Base-by-base conservation (phyloP, 2,888 invertebrate species). In the Catotricha subobsoleta region DNA sequence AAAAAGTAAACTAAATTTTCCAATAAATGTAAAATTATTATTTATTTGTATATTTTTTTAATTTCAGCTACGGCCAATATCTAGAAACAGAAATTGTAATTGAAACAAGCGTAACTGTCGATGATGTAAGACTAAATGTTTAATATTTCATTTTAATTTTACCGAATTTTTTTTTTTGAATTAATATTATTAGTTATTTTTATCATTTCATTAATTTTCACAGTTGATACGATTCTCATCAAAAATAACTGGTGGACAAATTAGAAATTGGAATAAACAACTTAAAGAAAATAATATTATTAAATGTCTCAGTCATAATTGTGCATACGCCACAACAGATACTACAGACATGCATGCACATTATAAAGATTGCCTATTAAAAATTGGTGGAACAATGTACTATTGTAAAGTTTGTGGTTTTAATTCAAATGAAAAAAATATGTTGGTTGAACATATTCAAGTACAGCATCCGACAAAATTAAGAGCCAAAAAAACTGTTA, bases 401-500 rank as follows among this genome's bases (percentile, higher is more conserved):
- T 15, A 27, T n/a, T 41, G 30, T 21, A 36, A 21, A 20, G 13
- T 35, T 21, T 41, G 36, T 27, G 2, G 4, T 3, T 7, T 21
- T 20, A 19, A 8, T 15, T 19, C 10, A 13, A 21, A 13, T 3
- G 19, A 27, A 7, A 13, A 21, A 15, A 18, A 15, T 13, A 20
- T 6, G 8, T 15, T 35, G 16, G 20, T 27, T 5, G 18, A 41
- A 10, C 41, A 41, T 13, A 35, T 35, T 7, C 15, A 35, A 41
- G 19, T n/a, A 5, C 3, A 3, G 10, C 41, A 41, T 35, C 28
- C 28, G 3, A 18, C 20, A 2, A 21, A 12, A n/a, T 40, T 40
- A 21, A 31, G 25, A 40, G 12, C n/a, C 6, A 16, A 15, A 15
- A 29, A 41, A 35, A 5, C 30, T 3, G 19, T 28, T 3, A 15